phyloP scores from a whole-genome alignment of 1,140 invertebrate genomes.

The Eupristina koningsbergeri region DNA sequence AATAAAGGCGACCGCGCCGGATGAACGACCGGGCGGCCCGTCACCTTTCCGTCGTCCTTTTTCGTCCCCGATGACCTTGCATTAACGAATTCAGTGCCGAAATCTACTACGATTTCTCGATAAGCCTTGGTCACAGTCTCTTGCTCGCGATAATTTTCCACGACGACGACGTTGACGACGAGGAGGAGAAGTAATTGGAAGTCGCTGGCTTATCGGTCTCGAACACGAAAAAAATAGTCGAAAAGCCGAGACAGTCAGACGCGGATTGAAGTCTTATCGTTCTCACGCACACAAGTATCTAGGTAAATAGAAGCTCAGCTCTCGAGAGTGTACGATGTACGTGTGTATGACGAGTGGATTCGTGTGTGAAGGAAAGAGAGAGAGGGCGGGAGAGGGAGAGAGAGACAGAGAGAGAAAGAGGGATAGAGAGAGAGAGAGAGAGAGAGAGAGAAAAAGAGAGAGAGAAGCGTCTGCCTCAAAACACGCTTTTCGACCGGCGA shows the following conservation, averaged over 20 bases:
- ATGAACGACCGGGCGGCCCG: no score
- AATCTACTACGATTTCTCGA: not conserved
- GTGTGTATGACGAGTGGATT: not conserved
- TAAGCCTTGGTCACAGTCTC: not conserved
- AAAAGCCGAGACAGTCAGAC: not conserved
- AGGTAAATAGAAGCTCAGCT: not conserved
- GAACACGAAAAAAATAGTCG: not conserved
- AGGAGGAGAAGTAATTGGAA: not conserved
- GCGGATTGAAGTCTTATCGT: not conserved
- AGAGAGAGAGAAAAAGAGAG: no score
- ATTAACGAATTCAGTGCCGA: not conserved
- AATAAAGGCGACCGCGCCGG: no score
- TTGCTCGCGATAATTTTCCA: not conserved
- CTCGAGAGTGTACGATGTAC: not conserved
- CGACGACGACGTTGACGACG: no score
- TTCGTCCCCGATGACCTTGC: not conserved
- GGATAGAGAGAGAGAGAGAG: no score
- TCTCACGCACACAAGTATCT: not conserved
- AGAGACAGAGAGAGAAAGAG: no score
- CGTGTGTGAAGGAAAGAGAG: not conserved
- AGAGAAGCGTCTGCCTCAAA: slow-evolving; percentile 13
- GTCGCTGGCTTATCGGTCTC: not conserved
- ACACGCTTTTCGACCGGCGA: slow-evolving; percentile 50
- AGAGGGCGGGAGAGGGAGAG: no score
- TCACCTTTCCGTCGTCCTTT: no score